A percentile compares a stretch with the other conserved stretches of the same genome.
phyloP scores from a whole-genome alignment of 2,797 vertebrate species.

The Pangasius djambal region DNA sequence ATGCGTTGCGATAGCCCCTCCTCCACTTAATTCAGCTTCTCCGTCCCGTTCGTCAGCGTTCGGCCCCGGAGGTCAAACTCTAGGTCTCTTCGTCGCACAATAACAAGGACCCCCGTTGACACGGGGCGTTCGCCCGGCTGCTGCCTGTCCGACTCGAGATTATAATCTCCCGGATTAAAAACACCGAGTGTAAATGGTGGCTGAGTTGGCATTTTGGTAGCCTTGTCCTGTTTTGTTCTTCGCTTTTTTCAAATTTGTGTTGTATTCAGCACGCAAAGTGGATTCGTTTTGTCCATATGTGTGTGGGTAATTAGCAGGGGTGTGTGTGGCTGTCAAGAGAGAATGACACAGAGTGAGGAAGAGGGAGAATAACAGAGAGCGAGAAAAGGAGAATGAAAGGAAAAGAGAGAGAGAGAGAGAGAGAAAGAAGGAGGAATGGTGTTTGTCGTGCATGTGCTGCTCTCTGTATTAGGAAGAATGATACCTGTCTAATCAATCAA shows the following conservation, averaged over 20 bases:
- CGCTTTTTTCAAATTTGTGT: fast-evolving
- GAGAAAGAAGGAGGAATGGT: slow-evolving; percentile 51
- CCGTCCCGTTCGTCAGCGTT: slow-evolving; percentile 52
- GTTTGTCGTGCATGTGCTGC: slow-evolving; percentile 69
- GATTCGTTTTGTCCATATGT: not conserved
- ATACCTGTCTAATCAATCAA: slow-evolving; percentile 89
- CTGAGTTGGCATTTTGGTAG: not conserved
- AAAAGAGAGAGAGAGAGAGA: not conserved
- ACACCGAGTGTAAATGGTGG: not conserved
- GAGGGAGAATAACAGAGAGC: not conserved
- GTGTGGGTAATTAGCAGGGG: not conserved
- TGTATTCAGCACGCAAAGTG: not conserved
- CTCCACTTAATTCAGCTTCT: slow-evolving; percentile 46
- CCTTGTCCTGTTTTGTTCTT: not conserved
- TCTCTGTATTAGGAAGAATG: slow-evolving; percentile 80
- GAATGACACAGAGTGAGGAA: slow-evolving; percentile 27
- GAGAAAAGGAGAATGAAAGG: not conserved
- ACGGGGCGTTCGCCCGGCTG: not conserved
- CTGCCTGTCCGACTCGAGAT: not conserved
- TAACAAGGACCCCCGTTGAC: slow-evolving; percentile 34
- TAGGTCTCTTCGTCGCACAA: slow-evolving; percentile 35
- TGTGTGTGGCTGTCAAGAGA: not conserved
- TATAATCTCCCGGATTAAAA: slow-evolving; percentile 6
- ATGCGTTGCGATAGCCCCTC: slow-evolving; percentile 55
- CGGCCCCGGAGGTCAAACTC: slow-evolving; percentile 43